phyloP scores from a whole-genome alignment of 2,888 invertebrate genomes.

The Platycheirus rosarum region DNA sequence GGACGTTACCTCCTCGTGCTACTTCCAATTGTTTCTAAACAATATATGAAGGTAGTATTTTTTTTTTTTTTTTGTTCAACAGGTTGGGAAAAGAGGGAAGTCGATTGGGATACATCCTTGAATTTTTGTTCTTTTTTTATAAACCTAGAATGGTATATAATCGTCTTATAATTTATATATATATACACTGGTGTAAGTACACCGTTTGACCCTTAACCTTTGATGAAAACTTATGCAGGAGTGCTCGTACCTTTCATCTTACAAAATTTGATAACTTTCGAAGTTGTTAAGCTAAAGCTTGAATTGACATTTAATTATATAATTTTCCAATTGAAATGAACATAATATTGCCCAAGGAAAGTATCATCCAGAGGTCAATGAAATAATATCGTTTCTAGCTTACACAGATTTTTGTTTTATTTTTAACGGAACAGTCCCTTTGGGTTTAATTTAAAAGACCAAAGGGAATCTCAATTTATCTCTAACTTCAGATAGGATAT shows the following conservation, averaged over 20 bases:
- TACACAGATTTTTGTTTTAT: neutral
- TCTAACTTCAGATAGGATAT: neutral
- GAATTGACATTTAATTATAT: neutral
- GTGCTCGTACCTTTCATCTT: neutral
- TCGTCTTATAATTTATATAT: too few species aligned
- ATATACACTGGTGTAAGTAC: neutral
- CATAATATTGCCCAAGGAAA: neutral
- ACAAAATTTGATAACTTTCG: neutral
- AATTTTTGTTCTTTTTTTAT: neutral
- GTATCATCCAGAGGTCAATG: slow-evolving; percentile 8
- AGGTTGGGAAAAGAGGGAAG: slow-evolving; percentile 9
- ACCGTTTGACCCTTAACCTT: slow-evolving; percentile 6
- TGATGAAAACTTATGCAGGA: neutral
- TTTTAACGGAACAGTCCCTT: neutral
- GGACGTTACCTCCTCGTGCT: neutral
- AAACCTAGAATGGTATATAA: too few species aligned
- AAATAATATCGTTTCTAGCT: neutral
- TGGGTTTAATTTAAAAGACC: slow-evolving; percentile 21
- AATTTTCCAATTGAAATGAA: neutral
- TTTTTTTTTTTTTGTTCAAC: slow-evolving; percentile 10
- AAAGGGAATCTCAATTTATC: neutral
- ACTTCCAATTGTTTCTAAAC: neutral
- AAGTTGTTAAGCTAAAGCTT: neutral
- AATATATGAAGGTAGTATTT: neutral
- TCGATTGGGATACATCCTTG: neutral